Evolutionary conservation across 2,113 vertebrate species (phyloP).

Genomic region (Boulengeromyrus knoepffleri): DNA sequence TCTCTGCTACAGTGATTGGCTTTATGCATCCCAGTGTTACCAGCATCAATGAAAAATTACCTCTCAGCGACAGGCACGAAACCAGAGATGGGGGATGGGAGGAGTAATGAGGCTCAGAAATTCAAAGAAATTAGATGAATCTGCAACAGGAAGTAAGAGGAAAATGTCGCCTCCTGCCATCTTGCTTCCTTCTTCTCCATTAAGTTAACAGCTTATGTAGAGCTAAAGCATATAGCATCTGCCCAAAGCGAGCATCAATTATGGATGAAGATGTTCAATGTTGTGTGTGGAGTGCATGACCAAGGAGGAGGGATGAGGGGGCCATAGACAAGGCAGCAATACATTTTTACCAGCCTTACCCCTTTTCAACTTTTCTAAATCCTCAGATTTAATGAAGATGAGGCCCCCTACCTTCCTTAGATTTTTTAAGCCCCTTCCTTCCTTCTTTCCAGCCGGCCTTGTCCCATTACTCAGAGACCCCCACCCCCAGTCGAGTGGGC

Average conservation of each 20-base stretch:
- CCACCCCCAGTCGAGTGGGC: slow-evolving; percentile 48
- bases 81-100: background rate
- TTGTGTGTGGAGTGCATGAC: slow-evolving; percentile 38
- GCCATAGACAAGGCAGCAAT: slow-evolving; percentile 49
- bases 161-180: slow-evolving; percentile 76
- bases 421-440: slow-evolving; percentile 4
- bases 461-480: slow-evolving; percentile 62
- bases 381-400: slow-evolving; percentile 63
- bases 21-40: background rate
- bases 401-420: slow-evolving; percentile 35
- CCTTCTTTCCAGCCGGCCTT: slow-evolving; percentile 22
- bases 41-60: background rate
- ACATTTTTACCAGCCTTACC: slow-evolving; percentile 61
- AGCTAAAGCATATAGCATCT: slow-evolving; percentile 71
- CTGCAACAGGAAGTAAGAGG: slow-evolving; percentile 44
- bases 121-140: slow-evolving; percentile 18
- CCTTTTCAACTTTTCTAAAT: slow-evolving; percentile 54
- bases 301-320: slow-evolving; percentile 34
- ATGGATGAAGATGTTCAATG: slow-evolving; percentile 48
- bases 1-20: slow-evolving; percentile 7
- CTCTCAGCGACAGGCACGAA: slow-evolving; percentile 14
- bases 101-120: slow-evolving; percentile 11
- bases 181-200: slow-evolving; percentile 73
- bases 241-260: slow-evolving; percentile 67
- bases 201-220: slow-evolving; percentile 71